These are phyloP conservation scores for Dinocampus coccinellae DNA, from an alignment of 2,888 invertebrate species.

Conservation along the genomic window DNA sequence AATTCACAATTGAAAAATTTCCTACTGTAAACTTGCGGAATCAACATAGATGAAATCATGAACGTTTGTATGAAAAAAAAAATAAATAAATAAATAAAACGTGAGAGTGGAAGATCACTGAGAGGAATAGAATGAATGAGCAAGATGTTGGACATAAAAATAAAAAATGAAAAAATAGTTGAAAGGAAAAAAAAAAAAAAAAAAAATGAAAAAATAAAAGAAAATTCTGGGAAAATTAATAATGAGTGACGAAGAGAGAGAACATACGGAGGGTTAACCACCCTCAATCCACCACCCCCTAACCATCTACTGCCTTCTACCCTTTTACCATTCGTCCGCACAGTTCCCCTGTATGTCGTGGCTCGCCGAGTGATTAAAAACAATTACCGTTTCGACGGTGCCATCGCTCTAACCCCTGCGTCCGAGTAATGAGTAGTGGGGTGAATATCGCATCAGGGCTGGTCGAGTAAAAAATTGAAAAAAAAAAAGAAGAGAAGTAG, in stretches of 20 bases:
- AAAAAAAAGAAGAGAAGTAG: slow-evolving; percentile 28
- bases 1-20: background rate
- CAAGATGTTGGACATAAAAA: too few species aligned
- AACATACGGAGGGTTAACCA: slow-evolving; percentile 49
- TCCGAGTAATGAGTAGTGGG: slow-evolving; percentile 54
- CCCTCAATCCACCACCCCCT: too few species aligned
- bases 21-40: background rate
- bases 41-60: too few species aligned
- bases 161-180: too few species aligned
- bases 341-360: slow-evolving; percentile 33
- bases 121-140: too few species aligned
- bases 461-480: slow-evolving; percentile 23
- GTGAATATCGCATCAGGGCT: slow-evolving; percentile 23
- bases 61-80: too few species aligned
- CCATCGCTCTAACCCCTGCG: slow-evolving; percentile 45
- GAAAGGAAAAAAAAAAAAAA: slow-evolving; percentile 3
- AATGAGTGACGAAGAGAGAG: background rate
- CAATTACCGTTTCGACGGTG: slow-evolving; percentile 62
- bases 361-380: slow-evolving; percentile 64
- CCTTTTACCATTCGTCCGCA: slow-evolving; percentile 44
- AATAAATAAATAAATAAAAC: too few species aligned
- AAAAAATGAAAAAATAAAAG: background rate
- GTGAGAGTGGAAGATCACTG: too few species aligned
- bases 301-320: slow-evolving; percentile 42
- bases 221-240: background rate